A percentile compares a stretch with the other conserved stretches of the same genome.
Evolutionary conservation across 2,113 vertebrate species (phyloP).

Genomic region (Chaetodon trifascialis): DNA sequence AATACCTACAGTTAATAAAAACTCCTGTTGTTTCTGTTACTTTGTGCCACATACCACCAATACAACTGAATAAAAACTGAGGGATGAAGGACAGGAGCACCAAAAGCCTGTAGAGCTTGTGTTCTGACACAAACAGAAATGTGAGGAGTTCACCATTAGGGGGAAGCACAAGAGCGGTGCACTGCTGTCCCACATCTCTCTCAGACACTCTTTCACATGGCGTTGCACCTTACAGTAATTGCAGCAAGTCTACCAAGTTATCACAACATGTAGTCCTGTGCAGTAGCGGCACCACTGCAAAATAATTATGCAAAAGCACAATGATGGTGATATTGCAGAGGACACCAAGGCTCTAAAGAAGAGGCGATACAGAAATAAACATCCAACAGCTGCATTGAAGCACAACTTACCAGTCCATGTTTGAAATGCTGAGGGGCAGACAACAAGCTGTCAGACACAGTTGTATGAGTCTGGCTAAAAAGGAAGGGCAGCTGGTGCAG

Average conservation of each 20-base stretch:
- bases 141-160: conserved; percentile 33
- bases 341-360: neutral
- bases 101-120: neutral
- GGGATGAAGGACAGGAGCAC: no score
- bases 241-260: neutral
- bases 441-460: neutral
- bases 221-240: neutral
- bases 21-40: no score
- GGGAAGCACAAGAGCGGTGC: conserved; percentile 3
- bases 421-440: neutral
- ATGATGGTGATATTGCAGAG: neutral
- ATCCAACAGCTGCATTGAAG: neutral
- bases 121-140: neutral
- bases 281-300: neutral
- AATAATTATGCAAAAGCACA: neutral
- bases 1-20: no score
- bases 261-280: neutral
- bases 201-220: neutral
- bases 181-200: neutral
- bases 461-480: no score
- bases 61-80: neutral
- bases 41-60: no score
- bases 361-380: neutral
- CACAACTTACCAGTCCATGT: neutral
- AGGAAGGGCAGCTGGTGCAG: neutral